Evolutionary conservation across 2,113 vertebrate species (phyloP), one percentile per base, ranked within the genome.

Genomic region (Vulpes lagopus): DNA sequence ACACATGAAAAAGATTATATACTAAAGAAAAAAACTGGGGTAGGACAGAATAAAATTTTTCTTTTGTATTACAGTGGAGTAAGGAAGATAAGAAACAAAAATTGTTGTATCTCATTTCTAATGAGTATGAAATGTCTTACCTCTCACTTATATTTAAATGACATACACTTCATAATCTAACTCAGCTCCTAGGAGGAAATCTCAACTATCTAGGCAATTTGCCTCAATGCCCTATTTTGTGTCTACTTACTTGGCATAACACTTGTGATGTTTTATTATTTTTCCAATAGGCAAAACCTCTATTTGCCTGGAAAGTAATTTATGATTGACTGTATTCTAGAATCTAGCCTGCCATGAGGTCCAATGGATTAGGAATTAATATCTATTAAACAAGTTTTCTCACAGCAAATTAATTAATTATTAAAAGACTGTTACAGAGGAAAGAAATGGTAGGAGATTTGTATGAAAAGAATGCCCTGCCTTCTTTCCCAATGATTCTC

Each of bases 131-230:
- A 90, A 71, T 27, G 20, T 0, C 27, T 1, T 71, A 60, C 67
- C 15, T 86, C 4, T 1, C 49, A 87, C 12, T 9, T 76, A 15
- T 11, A 49, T 83, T 53, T 60, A 30, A 60, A 43, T 2, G 9
- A 10, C 3, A 27, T 0, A 35, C 0, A 38, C 11, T 55, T 19
- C 16, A 64, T 51, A 1, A 62, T 76, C 23, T 59, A 53, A 64
- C 9, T 62, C 15, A 65, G 67, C 14, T 43, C n/a, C n/a, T 49
- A 49, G 0, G 14, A 95, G 35, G 25, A 89, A 84, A 49, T 35
- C 1, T 35, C 1, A 22, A 30, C 16, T 84, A 7, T 51, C n/a
- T 1, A 49, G 38, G 11, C 0, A 59, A 0, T 87, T 65, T 20
- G 17, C 35, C 25, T 25, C 43, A 65, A 22, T 83, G 35, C 11